Conservation (phyloP, 2,888 invertebrate genomes). For the Agonopterix arenella region DNA sequence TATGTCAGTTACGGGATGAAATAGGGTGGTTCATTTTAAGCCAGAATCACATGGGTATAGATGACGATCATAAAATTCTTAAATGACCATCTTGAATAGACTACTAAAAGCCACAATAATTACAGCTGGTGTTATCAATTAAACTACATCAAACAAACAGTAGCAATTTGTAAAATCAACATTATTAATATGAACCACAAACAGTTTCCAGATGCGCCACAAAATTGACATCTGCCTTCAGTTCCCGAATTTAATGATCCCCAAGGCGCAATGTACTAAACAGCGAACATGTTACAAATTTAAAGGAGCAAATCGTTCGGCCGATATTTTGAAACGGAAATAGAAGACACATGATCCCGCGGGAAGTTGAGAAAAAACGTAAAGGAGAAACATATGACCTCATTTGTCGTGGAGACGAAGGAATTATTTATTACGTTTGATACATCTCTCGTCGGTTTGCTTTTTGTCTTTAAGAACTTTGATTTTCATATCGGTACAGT, state of each 20-base stretch:
- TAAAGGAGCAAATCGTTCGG: constrained; percentile 71
- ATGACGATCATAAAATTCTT: no score
- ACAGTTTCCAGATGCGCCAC: constrained; percentile 55
- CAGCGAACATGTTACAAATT: constrained; percentile 72
- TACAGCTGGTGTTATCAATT: no score
- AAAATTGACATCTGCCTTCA: constrained; percentile 56
- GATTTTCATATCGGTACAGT: constrained; percentile 51
- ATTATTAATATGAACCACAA: constrained; percentile 18
- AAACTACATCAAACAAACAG: background rate
- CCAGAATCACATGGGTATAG: no score
- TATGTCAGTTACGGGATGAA: no score
- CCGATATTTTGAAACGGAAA: constrained; percentile 70
- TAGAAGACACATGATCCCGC: constrained; percentile 75
- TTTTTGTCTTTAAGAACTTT: constrained; percentile 53
- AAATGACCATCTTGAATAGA: no score
- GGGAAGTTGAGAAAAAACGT: constrained; percentile 70
- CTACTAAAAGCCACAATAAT: no score
- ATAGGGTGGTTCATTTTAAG: no score
- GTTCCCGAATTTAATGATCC: constrained; percentile 61
- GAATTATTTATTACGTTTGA: constrained; percentile 74
- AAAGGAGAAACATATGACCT: constrained; percentile 75
- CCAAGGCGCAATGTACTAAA: constrained; percentile 67
- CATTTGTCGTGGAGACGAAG: constrained; percentile 66
- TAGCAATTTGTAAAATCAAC: background rate
- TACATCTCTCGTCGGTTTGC: constrained; percentile 52